phyloP scores from a whole-genome alignment of 2,797 vertebrate genomes.

The Peromyscus eremicus region DNA sequence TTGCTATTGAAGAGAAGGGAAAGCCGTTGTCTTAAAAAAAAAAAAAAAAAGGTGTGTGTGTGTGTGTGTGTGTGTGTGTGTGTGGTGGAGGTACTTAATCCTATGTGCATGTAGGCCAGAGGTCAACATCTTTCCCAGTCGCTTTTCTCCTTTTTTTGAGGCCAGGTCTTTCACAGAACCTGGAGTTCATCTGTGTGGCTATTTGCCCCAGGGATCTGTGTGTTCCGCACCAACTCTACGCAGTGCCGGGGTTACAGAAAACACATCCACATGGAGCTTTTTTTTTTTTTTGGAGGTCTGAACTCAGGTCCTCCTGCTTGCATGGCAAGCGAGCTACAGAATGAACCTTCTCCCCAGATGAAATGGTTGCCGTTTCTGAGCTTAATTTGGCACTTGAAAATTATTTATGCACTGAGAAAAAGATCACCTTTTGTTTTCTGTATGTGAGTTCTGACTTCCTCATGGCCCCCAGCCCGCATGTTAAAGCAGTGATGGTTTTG shows the following conservation, averaged over 20 bases:
- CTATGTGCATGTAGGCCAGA: background rate
- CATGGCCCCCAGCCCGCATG: background rate
- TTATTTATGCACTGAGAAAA: slow-evolving; percentile 33
- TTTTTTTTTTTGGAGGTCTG: background rate
- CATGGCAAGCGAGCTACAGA: background rate
- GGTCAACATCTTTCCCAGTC: background rate
- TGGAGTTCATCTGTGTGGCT: background rate
- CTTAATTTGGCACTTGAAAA: background rate
- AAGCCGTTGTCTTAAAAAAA: background rate
- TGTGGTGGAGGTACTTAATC: background rate
- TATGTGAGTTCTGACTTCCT: background rate
- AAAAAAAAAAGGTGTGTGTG: background rate
- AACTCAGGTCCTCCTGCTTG: background rate
- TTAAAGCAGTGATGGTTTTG: background rate
- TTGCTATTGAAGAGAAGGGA: slow-evolving; percentile 23
- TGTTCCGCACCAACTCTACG: background rate
- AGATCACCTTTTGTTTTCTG: background rate
- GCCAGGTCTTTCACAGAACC: background rate
- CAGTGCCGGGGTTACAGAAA: background rate
- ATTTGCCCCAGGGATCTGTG: background rate
- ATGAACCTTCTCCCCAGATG: background rate
- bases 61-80: background rate
- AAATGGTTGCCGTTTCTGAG: background rate
- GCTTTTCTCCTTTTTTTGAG: background rate
- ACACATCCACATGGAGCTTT: background rate